Percentiles rank a stretch among this genome's conserved stretches.
Conservation (phyloP, 2,888 invertebrate genomes). For the Ditula angustiorana region DNA sequence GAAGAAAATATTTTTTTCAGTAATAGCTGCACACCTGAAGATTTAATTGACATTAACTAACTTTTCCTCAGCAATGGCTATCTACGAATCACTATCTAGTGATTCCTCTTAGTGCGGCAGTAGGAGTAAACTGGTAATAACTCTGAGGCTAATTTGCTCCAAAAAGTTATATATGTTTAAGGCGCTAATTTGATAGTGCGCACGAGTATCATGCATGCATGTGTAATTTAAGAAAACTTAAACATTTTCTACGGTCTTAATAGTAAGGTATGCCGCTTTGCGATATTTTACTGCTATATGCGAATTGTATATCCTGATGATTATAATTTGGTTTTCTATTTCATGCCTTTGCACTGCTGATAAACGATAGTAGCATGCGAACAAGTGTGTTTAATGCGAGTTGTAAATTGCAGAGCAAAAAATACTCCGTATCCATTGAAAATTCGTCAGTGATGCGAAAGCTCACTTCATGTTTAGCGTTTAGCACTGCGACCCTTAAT, state of each 20-base stretch:
- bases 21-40: too few species aligned
- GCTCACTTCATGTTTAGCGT: not conserved
- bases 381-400: not conserved
- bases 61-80: too few species aligned
- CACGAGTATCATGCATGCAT: not conserved
- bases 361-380: not conserved
- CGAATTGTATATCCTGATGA: not conserved
- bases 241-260: not conserved
- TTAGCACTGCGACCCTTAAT: not conserved
- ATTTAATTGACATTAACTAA: too few species aligned
- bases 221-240: not conserved
- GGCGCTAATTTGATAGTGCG: too few species aligned
- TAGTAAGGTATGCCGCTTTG: not conserved
- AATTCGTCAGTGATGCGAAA: not conserved
- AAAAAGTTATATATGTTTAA: too few species aligned
- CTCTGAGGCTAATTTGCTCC: too few species aligned
- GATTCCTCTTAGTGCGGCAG: too few species aligned
- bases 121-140: too few species aligned
- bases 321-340: not conserved
- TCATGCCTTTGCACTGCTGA: not conserved
- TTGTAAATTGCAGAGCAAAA: constrained; percentile 4
- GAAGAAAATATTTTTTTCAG: too few species aligned
- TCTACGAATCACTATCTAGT: too few species aligned
- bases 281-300: not conserved
- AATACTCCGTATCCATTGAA: not conserved